A percentile compares a stretch with the other conserved stretches of the same genome.
Evolutionary conservation across 2,797 vertebrate genomes (phyloP).

Genomic region (Diplodus sargus): DNA sequence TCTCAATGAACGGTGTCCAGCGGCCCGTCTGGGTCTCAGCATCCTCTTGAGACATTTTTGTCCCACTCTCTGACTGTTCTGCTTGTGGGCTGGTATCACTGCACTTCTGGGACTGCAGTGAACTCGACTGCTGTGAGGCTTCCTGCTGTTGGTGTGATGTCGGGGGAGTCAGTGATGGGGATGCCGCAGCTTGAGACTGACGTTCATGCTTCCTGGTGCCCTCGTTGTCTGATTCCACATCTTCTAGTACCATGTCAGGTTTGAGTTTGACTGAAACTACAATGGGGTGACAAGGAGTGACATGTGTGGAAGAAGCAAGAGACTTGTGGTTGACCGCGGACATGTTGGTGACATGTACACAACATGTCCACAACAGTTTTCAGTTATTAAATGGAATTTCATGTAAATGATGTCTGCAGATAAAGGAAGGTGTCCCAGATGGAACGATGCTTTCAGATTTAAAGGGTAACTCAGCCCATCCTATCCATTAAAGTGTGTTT

Average conservation of each 20-base stretch:
- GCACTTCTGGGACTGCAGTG: background rate
- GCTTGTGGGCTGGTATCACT: background rate
- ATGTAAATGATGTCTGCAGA: background rate
- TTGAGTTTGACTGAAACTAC: conserved; percentile 68
- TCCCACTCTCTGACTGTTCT: background rate
- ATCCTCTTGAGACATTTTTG: conserved; percentile 73
- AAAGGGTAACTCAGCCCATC: background rate
- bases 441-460: background rate
- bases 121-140: background rate
- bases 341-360: background rate
- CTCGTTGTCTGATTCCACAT: conserved; percentile 74
- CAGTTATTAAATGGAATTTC: no score
- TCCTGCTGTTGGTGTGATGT: conserved; percentile 17
- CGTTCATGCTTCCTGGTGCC: conserved; percentile 41
- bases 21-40: conserved; percentile 86
- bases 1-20: conserved; percentile 85
- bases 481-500: no score
- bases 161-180: background rate
- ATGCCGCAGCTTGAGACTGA: background rate
- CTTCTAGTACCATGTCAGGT: conserved; percentile 82
- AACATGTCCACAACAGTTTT: background rate
- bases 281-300: conserved; percentile 19
- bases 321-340: background rate
- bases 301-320: background rate
- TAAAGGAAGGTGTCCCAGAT: background rate